phyloP scores from a whole-genome alignment of 2,888 invertebrate species.

The Thysanoteuthis rhombus region DNA sequence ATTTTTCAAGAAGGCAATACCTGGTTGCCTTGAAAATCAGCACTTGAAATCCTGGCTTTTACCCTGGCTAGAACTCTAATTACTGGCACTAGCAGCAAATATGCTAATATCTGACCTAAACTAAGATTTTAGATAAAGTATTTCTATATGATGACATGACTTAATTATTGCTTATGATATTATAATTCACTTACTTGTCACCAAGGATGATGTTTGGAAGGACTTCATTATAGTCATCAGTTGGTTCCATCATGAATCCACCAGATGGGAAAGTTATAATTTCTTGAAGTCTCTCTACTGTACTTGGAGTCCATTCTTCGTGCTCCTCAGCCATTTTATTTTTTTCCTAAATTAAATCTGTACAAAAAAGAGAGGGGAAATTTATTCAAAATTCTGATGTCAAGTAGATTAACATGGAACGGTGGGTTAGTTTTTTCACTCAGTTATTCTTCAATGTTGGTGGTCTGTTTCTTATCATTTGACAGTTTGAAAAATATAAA shows the following conservation, averaged over 20 bases:
- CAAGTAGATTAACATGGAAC: neutral
- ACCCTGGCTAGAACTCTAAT: no score
- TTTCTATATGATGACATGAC: no score
- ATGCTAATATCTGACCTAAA: no score
- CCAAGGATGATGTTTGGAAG: constrained; percentile 69
- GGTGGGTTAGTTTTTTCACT: neutral
- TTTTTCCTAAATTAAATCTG: no score
- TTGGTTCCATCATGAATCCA: constrained; percentile 64
- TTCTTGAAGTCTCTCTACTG: constrained; percentile 58
- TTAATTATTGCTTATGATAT: neutral
- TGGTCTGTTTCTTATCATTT: neutral
- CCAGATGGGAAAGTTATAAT: constrained; percentile 63
- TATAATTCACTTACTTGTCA: constrained; percentile 65
- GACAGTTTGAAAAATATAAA: neutral
- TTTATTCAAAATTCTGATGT: neutral
- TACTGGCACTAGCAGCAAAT: no score
- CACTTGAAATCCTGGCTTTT: no score
- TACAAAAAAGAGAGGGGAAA: neutral
- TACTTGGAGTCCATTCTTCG: constrained; percentile 56
- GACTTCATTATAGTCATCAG: constrained; percentile 68
- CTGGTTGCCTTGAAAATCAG: no score
- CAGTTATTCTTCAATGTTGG: neutral
- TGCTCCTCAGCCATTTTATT: constrained; percentile 12
- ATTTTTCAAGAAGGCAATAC: no score
- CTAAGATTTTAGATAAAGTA: no score